These are phyloP conservation scores for Drosophila paramelanica DNA, from an alignment of 2,888 invertebrate genomes.

Conservation along the genomic window DNA sequence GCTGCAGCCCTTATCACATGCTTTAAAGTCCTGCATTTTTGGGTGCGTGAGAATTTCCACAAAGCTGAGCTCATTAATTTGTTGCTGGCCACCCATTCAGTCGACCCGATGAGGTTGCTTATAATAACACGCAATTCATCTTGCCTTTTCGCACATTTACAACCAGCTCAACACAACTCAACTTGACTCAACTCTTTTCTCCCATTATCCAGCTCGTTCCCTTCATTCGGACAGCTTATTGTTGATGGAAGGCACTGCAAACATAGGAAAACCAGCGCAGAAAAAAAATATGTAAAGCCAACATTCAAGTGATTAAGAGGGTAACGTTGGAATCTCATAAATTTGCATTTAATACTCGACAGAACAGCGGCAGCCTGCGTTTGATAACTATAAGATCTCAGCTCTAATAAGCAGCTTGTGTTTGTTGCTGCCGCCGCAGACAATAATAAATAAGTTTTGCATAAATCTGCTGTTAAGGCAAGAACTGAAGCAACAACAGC, in stretches of 20 bases:
- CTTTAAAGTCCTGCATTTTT: neutral
- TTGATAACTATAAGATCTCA: constrained; percentile 15
- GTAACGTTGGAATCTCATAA: constrained; percentile 36
- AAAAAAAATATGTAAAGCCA: constrained; percentile 18
- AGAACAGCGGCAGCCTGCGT: neutral
- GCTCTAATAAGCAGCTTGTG: constrained; percentile 36
- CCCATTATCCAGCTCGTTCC: neutral
- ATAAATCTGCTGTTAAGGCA: constrained; percentile 53
- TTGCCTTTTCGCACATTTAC: constrained; percentile 71
- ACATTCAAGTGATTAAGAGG: constrained; percentile 51
- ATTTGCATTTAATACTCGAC: constrained; percentile 39
- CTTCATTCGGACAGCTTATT: constrained; percentile 9
- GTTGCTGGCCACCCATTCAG: neutral
- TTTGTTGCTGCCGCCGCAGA: constrained; percentile 11
- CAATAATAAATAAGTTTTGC: constrained; percentile 62
- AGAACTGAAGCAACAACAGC: constrained; percentile 25
- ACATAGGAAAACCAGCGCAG: neutral
- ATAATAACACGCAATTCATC: constrained; percentile 72
- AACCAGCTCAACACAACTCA: constrained; percentile 35
- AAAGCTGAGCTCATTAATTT: constrained; percentile 38
- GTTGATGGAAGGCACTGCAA: constrained; percentile 31
- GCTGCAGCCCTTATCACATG: neutral
- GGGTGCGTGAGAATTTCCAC: constrained; percentile 17
- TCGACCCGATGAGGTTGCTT: constrained; percentile 38
- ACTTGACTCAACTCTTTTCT: constrained; percentile 21